Evolutionary conservation across 2,888 invertebrate species (phyloP).

Genomic region (Cacoxenus indagator): DNA sequence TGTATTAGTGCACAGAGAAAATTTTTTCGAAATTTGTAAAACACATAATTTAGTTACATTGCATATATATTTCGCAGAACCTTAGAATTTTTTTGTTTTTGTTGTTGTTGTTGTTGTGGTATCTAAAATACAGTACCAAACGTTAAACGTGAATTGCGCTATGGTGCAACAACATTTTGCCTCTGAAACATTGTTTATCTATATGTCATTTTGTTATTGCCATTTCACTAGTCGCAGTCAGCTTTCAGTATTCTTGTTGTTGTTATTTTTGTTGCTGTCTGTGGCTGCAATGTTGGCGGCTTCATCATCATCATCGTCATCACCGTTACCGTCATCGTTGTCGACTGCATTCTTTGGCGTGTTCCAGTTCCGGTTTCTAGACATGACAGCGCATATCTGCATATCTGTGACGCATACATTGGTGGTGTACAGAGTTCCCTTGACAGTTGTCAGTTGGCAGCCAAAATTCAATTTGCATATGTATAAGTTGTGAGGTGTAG

Average conservation of each 20-base stretch:
- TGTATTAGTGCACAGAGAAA: no score
- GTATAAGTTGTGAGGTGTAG: slow-evolving; percentile 5
- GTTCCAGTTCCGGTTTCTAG: neutral
- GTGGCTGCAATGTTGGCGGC: neutral
- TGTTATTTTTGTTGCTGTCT: neutral
- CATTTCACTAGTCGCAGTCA: neutral
- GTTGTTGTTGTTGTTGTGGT: neutral
- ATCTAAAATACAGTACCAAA: no score
- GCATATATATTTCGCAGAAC: no score
- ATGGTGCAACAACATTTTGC: neutral
- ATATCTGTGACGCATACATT: neutral
- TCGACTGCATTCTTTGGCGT: neutral
- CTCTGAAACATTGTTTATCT: neutral
- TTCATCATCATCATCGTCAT: neutral
- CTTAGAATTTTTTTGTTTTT: no score
- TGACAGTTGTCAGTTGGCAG: slow-evolving; percentile 19
- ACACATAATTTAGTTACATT: no score
- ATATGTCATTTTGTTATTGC: neutral
- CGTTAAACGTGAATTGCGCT: no score
- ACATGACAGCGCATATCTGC: neutral
- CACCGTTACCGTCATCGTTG: neutral
- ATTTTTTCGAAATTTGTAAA: no score
- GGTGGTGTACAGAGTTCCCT: neutral
- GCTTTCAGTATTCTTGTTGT: neutral
- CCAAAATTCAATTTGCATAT: slow-evolving; percentile 11